Evolutionary conservation across 2,888 invertebrate genomes (phyloP).

Genomic region (Chydorus sphaericus): DNA sequence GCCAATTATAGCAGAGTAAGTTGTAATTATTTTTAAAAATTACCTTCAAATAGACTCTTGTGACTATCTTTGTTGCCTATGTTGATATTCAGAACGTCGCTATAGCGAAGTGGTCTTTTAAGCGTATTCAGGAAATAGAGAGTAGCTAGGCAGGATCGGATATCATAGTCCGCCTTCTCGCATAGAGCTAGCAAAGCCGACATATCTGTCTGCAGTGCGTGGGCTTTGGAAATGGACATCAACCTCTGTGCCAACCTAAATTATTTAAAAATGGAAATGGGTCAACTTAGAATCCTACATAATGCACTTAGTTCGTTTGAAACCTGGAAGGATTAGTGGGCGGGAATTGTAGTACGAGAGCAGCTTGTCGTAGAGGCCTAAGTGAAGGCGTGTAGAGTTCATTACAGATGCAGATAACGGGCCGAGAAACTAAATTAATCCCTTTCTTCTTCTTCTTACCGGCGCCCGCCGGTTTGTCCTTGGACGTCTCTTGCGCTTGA

Average conservation of each 20-base stretch:
- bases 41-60: conserved; percentile 34
- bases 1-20: not conserved
- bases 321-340: conserved; percentile 32
- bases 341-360: conserved; percentile 55
- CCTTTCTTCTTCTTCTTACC: conserved; percentile 34
- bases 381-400: conserved; percentile 80
- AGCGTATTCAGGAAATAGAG: conserved; percentile 52
- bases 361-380: conserved; percentile 57
- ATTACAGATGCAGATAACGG: conserved; percentile 95
- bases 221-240: conserved; percentile 46
- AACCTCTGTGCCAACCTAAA: conserved; percentile 43
- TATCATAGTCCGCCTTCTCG: conserved; percentile 73
- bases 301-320: not conserved
- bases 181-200: conserved; percentile 59
- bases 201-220: conserved; percentile 51
- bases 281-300: too few relatives aligned
- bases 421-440: conserved; percentile 49
- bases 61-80: conserved; percentile 77
- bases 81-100: conserved; percentile 46
- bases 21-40: not conserved
- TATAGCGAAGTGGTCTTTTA: conserved; percentile 31
- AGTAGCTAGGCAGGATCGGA: conserved; percentile 78
- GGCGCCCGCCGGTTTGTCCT: conserved; percentile 23
- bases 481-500: conserved; percentile 36
- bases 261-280: not conserved